Evolutionary conservation across 2,113 vertebrate genomes (phyloP).

Genomic region (sheep (Ovis aries)): ARS-UI_Ramb_v3.0 NC_056068.1:74050501-74051000

Average conservation of each 20-base stretch:
- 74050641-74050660: neutral
- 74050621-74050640: neutral
- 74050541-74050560: no score
- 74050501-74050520: neutral
- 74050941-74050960: accelerated
- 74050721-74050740: neutral
- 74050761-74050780: accelerated
- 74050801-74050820: neutral
- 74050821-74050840: accelerated
- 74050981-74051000: no score
- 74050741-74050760: no score
- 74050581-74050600: neutral
- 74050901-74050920: neutral
- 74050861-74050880: neutral
- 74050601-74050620: no score
- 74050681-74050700: neutral
- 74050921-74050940: neutral
- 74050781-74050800: accelerated
- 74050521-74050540: accelerated
- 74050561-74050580: neutral
- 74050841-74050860: neutral
- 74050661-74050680: neutral
- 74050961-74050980: accelerated
- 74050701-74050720: neutral
- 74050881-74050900: neutral